Evolutionary conservation across 2,888 invertebrate genomes (phyloP).

Genomic region (Hoplodrina blanda): DNA sequence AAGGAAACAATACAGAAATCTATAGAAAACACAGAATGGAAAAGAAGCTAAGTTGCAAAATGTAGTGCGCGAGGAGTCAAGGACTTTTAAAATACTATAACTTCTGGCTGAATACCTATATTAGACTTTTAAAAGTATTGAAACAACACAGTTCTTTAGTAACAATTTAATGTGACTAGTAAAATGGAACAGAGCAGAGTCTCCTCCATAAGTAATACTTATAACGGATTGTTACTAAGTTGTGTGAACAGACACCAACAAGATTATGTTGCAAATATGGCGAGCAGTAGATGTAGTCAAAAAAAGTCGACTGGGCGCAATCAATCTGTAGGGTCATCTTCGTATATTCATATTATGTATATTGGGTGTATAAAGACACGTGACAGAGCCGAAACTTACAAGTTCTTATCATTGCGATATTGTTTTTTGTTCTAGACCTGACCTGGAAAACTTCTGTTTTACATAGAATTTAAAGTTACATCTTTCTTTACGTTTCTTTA

Average conservation of each 20-base stretch:
- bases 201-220: neutral
- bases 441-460: too few relatives aligned
- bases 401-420: too few relatives aligned
- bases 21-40: neutral
- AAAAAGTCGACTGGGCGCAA: neutral
- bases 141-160: constrained; percentile 9
- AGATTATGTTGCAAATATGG: neutral
- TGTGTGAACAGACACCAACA: constrained; percentile 8
- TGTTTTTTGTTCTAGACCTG: too few relatives aligned
- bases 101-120: neutral
- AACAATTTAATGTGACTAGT: constrained; percentile 25
- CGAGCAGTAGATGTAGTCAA: neutral
- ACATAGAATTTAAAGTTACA: too few relatives aligned
- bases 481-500: too few relatives aligned
- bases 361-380: too few relatives aligned
- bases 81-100: constrained; percentile 12
- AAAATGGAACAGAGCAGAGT: constrained; percentile 10
- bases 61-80: neutral
- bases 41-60: neutral
- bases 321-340: neutral
- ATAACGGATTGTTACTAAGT: constrained; percentile 2
- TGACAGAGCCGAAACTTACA: too few relatives aligned
- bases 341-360: too few relatives aligned
- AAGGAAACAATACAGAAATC: neutral
- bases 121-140: constrained; percentile 13